These are phyloP conservation scores for Xyrauchen texanus DNA, from an alignment of 2,113 vertebrate genomes.

Conservation along the genomic window DNA sequence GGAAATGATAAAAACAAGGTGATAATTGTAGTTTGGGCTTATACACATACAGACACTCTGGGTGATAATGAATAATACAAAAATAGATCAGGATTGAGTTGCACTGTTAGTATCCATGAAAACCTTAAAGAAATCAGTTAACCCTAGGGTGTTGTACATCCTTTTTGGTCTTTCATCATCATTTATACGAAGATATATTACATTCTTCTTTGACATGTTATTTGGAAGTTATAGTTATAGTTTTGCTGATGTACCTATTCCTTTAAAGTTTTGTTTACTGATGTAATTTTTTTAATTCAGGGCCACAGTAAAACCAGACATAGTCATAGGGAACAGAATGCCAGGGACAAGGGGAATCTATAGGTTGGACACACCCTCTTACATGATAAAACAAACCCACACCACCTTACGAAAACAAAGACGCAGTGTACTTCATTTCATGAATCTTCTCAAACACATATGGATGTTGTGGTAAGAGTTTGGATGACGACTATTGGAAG, in stretches of 20 bases:
- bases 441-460: neutral
- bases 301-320: slow-evolving; percentile 58
- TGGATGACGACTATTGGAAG: neutral
- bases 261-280: slow-evolving; percentile 11
- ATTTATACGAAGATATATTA: neutral
- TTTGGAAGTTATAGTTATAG: neutral
- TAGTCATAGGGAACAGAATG: slow-evolving; percentile 50
- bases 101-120: slow-evolving; percentile 38
- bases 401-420: slow-evolving; percentile 34
- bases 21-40: slow-evolving; percentile 25
- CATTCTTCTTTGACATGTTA: neutral
- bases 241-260: neutral
- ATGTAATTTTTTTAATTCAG: slow-evolving; percentile 43
- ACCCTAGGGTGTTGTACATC: neutral
- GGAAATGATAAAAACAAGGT: slow-evolving; percentile 2
- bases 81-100: slow-evolving; percentile 44
- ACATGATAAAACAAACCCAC: slow-evolving; percentile 47
- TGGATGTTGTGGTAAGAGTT: slow-evolving; percentile 3
- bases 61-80: slow-evolving; percentile 29
- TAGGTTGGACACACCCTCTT: slow-evolving; percentile 9
- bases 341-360: slow-evolving; percentile 23
- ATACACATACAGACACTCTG: slow-evolving; percentile 22
- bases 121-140: slow-evolving; percentile 26
- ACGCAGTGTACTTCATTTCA: slow-evolving; percentile 16
- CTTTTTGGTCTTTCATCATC: neutral